Evolutionary conservation across 23 tunicate species (phyloP).

Genomic region (Oikopleura dioica): DNA sequence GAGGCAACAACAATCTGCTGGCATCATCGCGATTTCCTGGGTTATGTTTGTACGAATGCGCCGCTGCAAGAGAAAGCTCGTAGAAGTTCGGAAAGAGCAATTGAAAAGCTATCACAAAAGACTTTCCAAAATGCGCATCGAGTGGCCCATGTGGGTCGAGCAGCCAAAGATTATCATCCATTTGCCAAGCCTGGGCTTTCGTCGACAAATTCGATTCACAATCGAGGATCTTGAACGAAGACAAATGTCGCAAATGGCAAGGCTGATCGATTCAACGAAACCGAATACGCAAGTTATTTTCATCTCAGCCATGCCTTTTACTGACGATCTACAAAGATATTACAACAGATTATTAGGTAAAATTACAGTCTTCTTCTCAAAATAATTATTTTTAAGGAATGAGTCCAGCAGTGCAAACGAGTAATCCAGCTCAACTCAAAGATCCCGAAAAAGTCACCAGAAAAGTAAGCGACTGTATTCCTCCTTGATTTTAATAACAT

Average conservation of each 20-base stretch:
- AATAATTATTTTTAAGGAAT: too few relatives aligned
- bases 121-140: constrained; percentile 19
- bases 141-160: neutral
- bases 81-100: constrained; percentile 26
- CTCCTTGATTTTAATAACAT: too few relatives aligned
- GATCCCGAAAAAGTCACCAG: too few relatives aligned
- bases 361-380: too few relatives aligned
- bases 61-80: constrained; percentile 30
- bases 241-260: constrained; percentile 54
- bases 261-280: constrained; percentile 45
- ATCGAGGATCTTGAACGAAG: constrained; percentile 27
- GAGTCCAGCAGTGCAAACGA: constrained; percentile 42
- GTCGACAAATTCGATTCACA: constrained; percentile 23
- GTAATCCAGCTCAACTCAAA: constrained; percentile 40
- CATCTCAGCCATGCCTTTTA: constrained; percentile 44
- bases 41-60: constrained; percentile 58
- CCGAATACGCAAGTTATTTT: constrained; percentile 66
- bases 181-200: constrained; percentile 64
- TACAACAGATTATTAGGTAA: constrained; percentile 39
- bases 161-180: constrained; percentile 29
- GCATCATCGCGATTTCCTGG: constrained; percentile 84
- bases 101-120: constrained; percentile 22
- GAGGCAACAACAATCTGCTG: constrained; percentile 28
- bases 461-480: too few relatives aligned
- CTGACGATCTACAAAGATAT: constrained; percentile 47